These are phyloP conservation scores for Oncopodura yosiiana DNA, from an alignment of 1,140 invertebrate genomes.

Conservation along the genomic window DNA sequence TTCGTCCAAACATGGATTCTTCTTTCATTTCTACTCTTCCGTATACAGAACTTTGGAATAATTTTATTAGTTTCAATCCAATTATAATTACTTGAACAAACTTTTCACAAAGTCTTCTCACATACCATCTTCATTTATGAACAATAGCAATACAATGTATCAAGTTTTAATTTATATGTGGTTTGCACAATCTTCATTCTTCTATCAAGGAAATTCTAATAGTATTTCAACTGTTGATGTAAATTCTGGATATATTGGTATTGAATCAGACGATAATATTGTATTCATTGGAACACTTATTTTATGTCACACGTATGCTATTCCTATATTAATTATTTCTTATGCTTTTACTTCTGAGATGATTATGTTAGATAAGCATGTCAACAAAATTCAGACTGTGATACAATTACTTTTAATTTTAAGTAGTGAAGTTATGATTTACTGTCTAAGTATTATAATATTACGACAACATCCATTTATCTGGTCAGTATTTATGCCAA, in stretches of 20 bases:
- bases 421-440: conserved; percentile 44
- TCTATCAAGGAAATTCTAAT: conserved; percentile 69
- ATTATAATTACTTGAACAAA: too few relatives aligned
- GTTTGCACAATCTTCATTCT: too few relatives aligned
- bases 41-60: too few relatives aligned
- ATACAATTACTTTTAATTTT: conserved; percentile 21
- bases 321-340: conserved; percentile 39
- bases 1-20: too few relatives aligned
- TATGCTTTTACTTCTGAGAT: too few relatives aligned
- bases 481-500: conserved; percentile 84
- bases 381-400: too few relatives aligned
- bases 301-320: conserved; percentile 46
- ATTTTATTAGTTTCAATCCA: too few relatives aligned
- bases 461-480: conserved; percentile 78
- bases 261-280: conserved; percentile 58
- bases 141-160: conserved; percentile 7
- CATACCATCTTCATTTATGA: too few relatives aligned
- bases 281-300: conserved; percentile 64
- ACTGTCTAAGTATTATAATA: conserved; percentile 52
- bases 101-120: too few relatives aligned
- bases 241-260: conserved; percentile 74
- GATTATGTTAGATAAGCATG: too few relatives aligned
- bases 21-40: too few relatives aligned
- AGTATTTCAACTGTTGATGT: conserved; percentile 82
- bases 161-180: conserved; percentile 21